These are phyloP conservation scores for Neodiprion fabricii DNA, from an alignment of 1,140 invertebrate species.

Conservation along the genomic window DNA sequence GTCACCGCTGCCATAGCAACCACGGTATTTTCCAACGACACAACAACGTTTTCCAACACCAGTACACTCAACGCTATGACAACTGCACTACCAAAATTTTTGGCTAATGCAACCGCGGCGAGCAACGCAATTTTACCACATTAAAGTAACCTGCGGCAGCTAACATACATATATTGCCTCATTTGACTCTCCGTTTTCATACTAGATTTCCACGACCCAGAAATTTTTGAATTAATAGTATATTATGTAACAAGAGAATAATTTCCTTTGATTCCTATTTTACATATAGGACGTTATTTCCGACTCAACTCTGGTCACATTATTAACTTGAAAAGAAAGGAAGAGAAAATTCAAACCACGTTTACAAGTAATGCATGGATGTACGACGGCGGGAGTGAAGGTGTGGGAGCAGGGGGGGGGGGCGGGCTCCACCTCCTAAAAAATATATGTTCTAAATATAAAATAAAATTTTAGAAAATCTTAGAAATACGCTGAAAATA, in stretches of 20 bases:
- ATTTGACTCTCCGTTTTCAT: background rate
- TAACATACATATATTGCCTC: background rate
- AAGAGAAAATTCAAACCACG: too few relatives aligned
- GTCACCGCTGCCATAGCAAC: conserved; percentile 36
- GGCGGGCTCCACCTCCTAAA: too few relatives aligned
- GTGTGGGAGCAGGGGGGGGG: too few relatives aligned
- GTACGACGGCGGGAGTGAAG: too few relatives aligned
- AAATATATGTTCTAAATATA: too few relatives aligned
- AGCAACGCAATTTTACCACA: conserved; percentile 47
- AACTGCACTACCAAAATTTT: conserved; percentile 43
- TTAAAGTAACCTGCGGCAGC: conserved; percentile 24
- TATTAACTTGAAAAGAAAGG: background rate
- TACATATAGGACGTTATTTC: background rate
- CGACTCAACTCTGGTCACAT: background rate
- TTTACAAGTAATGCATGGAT: too few relatives aligned
- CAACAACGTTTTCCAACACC: conserved; percentile 22
- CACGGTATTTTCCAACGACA: conserved; percentile 37
- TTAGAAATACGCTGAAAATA: too few relatives aligned
- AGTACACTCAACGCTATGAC: conserved; percentile 30
- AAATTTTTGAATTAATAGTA: background rate
- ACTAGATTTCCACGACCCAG: background rate
- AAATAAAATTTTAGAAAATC: too few relatives aligned
- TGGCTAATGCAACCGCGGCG: conserved; percentile 44
- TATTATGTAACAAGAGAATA: background rate
- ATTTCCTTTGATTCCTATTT: background rate